Percentiles rank a stretch among this genome's conserved stretches.
These are phyloP conservation scores for Drosophila santomea DNA, from an alignment of 1,140 invertebrate genomes.

Conservation along the genomic window DNA sequence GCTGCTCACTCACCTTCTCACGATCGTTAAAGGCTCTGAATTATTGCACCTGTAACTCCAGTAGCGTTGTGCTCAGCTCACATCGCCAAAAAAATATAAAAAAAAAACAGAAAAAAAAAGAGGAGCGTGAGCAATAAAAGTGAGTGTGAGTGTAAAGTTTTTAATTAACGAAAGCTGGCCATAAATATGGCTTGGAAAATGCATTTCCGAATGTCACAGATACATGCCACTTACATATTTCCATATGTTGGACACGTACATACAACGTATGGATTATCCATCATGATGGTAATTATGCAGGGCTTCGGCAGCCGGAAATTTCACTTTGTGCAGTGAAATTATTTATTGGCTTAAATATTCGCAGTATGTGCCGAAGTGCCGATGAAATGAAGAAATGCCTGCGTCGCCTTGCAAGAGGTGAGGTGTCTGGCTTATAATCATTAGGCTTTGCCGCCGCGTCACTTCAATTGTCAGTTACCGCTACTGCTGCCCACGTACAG, in stretches of 20 bases:
- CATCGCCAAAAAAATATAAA: not conserved
- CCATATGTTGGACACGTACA: slow-evolving; percentile 37
- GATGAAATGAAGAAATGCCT: slow-evolving; percentile 9
- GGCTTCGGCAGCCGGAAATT: slow-evolving; percentile 35
- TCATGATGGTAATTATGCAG: slow-evolving; percentile 49
- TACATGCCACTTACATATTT: slow-evolving; percentile 9
- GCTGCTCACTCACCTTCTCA: slow-evolving; percentile 7
- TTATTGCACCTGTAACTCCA: not conserved
- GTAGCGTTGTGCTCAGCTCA: not conserved
- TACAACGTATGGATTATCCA: not conserved
- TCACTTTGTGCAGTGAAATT: slow-evolving; percentile 52
- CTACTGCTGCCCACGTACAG: slow-evolving; percentile 40
- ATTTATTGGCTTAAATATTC: slow-evolving; percentile 55
- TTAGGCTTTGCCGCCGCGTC: slow-evolving; percentile 38
- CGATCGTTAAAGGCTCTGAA: slow-evolving; percentile 15
- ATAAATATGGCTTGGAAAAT: slow-evolving; percentile 47
- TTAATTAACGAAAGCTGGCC: slow-evolving; percentile 46
- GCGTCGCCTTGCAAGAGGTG: not conserved
- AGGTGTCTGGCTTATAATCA: slow-evolving; percentile 44
- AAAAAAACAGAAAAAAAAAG: not conserved
- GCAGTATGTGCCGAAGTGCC: slow-evolving; percentile 35
- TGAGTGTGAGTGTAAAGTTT: slow-evolving; percentile 21
- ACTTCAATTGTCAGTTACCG: slow-evolving; percentile 48
- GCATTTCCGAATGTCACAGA: slow-evolving; percentile 50
- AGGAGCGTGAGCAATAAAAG: slow-evolving; percentile 9